phyloP scores from a whole-genome alignment of 2,113 vertebrate species.

The sheep (Ovis aries) region ARS-UI_Ramb_v3.0 NC_056057.1:56985501-56986000 shows the following conservation, averaged over 20 bases:
- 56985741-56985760: not conserved
- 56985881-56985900: not conserved
- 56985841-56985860: not conserved
- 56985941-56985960: not conserved
- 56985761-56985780: not conserved
- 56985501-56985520: slow-evolving; percentile 4
- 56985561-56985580: slow-evolving; percentile 26
- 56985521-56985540: slow-evolving; percentile 16
- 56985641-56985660: slow-evolving; percentile 5
- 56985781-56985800: not conserved
- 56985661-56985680: not conserved
- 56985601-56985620: not conserved
- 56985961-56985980: not conserved
- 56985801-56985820: not conserved
- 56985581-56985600: slow-evolving; percentile 39
- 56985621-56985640: slow-evolving; percentile 20
- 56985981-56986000: not conserved
- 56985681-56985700: not conserved
- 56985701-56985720: not conserved
- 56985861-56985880: not conserved
- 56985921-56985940: not conserved
- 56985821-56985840: not conserved
- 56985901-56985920: not conserved
- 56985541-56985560: not conserved
- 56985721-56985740: not conserved